Conservation (phyloP, 53 echinoderm and acorn worm species). For the Hippasteria phrygiana region DNA sequence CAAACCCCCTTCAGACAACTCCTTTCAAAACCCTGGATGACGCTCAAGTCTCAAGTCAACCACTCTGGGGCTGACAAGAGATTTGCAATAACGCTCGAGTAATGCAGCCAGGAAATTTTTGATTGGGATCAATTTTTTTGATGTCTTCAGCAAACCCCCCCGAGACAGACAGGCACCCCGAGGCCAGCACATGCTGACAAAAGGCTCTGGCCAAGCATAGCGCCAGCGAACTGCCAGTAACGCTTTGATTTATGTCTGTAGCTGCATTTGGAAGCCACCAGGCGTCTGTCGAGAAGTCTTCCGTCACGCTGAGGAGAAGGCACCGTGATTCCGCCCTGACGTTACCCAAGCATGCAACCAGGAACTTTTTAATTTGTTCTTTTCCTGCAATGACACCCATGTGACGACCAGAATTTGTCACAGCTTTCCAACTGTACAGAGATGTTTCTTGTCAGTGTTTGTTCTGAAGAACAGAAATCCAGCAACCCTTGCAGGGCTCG, state of each 20-base stretch:
- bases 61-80: constrained; percentile 13
- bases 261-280: neutral
- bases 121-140: neutral
- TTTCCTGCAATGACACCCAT: neutral
- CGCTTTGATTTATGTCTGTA: too few species aligned
- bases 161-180: neutral
- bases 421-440: neutral
- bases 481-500: too few species aligned
- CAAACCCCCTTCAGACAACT: neutral
- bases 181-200: neutral
- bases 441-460: too few species aligned
- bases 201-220: too few species aligned
- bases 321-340: neutral
- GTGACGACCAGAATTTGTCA: neutral
- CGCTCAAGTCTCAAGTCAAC: neutral
- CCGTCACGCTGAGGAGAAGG: neutral
- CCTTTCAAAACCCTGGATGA: constrained; percentile 2
- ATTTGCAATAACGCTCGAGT: neutral
- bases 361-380: neutral
- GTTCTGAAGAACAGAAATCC: too few species aligned
- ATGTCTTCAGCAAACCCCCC: neutral
- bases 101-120: constrained; percentile 8
- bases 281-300: neutral
- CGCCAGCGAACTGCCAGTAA: too few species aligned
- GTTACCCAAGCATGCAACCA: neutral